Percentiles rank a stretch among this genome's conserved stretches.
Evolutionary conservation across 2,797 vertebrate genomes (phyloP).

Genomic region (Rhinatrema bivittatum): DNA sequence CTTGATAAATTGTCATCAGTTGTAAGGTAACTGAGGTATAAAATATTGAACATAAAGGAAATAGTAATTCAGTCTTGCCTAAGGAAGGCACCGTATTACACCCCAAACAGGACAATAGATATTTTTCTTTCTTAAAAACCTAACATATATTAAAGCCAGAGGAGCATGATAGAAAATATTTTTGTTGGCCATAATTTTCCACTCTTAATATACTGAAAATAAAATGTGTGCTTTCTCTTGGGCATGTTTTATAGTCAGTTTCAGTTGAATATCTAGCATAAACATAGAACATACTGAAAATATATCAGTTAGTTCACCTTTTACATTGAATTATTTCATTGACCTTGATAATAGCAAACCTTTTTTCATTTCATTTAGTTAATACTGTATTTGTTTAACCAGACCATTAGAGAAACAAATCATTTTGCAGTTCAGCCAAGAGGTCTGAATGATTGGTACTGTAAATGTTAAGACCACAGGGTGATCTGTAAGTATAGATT

Average conservation of each 20-base stretch:
- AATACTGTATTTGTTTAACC: slow-evolving; percentile 30
- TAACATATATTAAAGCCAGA: too few species aligned
- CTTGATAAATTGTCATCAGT: too few species aligned
- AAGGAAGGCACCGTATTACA: too few species aligned
- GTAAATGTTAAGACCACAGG: slow-evolving; percentile 18
- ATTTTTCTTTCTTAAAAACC: too few species aligned
- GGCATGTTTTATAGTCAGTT: too few species aligned
- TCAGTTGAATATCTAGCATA: too few species aligned
- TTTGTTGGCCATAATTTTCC: slow-evolving; percentile 19
- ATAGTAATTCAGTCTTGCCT: too few species aligned
- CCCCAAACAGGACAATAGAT: too few species aligned
- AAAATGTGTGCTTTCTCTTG: not conserved
- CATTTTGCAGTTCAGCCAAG: slow-evolving; percentile 15
- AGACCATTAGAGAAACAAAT: slow-evolving; percentile 20
- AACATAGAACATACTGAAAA: too few species aligned
- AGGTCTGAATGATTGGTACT: slow-evolving; percentile 26
- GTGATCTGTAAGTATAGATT: slow-evolving; percentile 32
- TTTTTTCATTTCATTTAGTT: slow-evolving; percentile 17
- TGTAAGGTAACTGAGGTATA: too few species aligned
- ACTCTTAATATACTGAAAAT: slow-evolving; percentile 10
- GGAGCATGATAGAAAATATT: slow-evolving; percentile 5
- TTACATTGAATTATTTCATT: slow-evolving; percentile 13
- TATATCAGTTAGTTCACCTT: not conserved
- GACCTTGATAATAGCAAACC: slow-evolving; percentile 5
- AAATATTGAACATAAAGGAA: too few species aligned